These are phyloP conservation scores for Eremobia ochroleuca DNA, from an alignment of 2,888 invertebrate species.

Conservation along the genomic window DNA sequence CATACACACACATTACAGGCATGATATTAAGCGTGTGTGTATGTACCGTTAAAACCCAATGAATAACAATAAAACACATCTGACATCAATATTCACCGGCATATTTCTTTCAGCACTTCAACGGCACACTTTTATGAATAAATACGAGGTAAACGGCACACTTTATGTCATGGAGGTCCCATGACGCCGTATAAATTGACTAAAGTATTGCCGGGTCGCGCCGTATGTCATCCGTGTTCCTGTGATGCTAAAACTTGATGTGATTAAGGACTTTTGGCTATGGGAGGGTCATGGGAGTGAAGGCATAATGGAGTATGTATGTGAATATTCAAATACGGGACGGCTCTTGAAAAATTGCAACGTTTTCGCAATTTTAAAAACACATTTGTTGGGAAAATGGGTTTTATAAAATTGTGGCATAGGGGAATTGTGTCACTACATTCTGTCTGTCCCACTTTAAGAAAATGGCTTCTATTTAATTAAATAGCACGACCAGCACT, in stretches of 20 bases:
- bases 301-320: not conserved
- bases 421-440: not conserved
- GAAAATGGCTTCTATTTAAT: not conserved
- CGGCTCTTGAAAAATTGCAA: not conserved
- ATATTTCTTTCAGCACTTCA: slow-evolving; percentile 7
- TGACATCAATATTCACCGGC: slow-evolving; percentile 25
- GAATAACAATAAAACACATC: slow-evolving; percentile 19
- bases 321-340: not conserved
- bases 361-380: not conserved
- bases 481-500: not conserved
- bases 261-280: slow-evolving; percentile 24
- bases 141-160: slow-evolving; percentile 46
- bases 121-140: slow-evolving; percentile 58
- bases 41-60: not conserved
- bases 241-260: slow-evolving; percentile 32
- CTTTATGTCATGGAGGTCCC: slow-evolving; percentile 21
- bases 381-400: not conserved
- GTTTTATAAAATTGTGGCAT: not conserved
- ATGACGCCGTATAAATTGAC: slow-evolving; percentile 43
- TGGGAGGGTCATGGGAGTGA: not conserved
- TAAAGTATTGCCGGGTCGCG: slow-evolving; percentile 47
- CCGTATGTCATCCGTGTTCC: slow-evolving; percentile 55
- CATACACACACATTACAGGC: not conserved
- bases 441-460: not conserved
- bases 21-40: not conserved